A percentile compares a stretch with the other conserved stretches of the same genome.
Conservation (phyloP, 2,113 vertebrate genomes). For the Panurus biarmicus region DNA sequence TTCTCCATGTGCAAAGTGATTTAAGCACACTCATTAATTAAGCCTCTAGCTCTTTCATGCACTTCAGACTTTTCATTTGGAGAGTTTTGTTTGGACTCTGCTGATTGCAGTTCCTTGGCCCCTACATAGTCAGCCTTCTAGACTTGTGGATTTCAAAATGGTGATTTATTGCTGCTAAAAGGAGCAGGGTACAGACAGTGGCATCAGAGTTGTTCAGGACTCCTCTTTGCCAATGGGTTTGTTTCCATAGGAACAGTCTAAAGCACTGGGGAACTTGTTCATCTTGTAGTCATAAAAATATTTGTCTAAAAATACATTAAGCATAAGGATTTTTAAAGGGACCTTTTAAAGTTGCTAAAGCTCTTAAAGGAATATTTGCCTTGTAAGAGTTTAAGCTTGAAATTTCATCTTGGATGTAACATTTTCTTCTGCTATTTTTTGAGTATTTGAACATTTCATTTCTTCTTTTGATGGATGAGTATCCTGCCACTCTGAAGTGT, state of each 20-base stretch:
- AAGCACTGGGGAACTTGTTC: conserved; percentile 22
- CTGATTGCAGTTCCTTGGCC: neutral
- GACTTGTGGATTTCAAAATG: neutral
- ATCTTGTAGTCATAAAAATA: conserved; percentile 37
- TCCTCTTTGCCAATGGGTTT: conserved; percentile 5
- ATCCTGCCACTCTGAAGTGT: neutral
- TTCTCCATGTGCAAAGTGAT: neutral
- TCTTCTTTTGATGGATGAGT: neutral
- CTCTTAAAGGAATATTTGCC: neutral
- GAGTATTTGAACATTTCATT: neutral
- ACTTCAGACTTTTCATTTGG: neutral
- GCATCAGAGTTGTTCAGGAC: conserved; percentile 10
- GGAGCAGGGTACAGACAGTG: neutral
- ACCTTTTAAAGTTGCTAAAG: neutral
- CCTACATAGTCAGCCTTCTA: neutral
- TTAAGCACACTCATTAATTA: neutral
- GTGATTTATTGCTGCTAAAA: conserved; percentile 1
- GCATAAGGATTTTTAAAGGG: conserved; percentile 21
- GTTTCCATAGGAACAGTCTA: conserved; percentile 58
- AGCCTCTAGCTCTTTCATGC: neutral
- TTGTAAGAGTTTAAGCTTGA: neutral
- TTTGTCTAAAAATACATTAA: conserved; percentile 53
- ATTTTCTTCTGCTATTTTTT: neutral
- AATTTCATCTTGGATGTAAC: neutral
- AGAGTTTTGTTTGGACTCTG: neutral